Evolutionary conservation across 2,113 vertebrate species (phyloP).

Genomic region (Peromyscus polionotus): DNA sequence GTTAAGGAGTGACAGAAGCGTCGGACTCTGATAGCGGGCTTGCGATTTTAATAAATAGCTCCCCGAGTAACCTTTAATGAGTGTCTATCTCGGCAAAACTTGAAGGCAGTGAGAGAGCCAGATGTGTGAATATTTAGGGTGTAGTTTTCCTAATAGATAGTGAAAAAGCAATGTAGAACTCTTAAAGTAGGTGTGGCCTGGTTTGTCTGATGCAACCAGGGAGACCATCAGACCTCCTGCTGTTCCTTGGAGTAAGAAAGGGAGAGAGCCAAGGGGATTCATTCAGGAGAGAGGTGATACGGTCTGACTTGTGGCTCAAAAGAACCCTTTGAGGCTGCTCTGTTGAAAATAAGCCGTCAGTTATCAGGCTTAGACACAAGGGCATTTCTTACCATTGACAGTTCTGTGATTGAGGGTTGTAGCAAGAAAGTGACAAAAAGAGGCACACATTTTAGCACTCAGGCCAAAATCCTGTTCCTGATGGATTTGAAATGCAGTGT

Average conservation of each 20-base stretch:
- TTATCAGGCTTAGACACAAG: not conserved
- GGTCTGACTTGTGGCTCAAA: not conserved
- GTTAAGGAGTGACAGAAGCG: accelerated
- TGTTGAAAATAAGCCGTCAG: not conserved
- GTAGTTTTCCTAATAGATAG: not conserved
- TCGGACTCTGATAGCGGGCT: not conserved
- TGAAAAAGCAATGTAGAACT: not conserved
- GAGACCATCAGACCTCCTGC: not conserved
- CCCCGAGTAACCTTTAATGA: not conserved
- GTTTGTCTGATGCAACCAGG: not conserved
- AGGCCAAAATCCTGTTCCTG: not conserved
- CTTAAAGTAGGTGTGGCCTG: not conserved
- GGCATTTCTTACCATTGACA: not conserved
- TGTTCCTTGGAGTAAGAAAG: not conserved
- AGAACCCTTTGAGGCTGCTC: not conserved
- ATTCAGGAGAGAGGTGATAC: not conserved
- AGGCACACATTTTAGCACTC: not conserved
- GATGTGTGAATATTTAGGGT: not conserved
- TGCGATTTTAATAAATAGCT: not conserved
- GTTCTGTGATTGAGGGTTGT: not conserved
- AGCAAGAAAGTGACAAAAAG: not conserved
- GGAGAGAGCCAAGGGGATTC: not conserved
- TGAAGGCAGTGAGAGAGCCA: not conserved
- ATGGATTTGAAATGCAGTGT: not conserved
- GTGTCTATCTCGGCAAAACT: not conserved